Percentiles rank a stretch among this genome's conserved stretches.
Conservation (phyloP, 2,797 vertebrate species). For the Acestrorhynchus altus region DNA sequence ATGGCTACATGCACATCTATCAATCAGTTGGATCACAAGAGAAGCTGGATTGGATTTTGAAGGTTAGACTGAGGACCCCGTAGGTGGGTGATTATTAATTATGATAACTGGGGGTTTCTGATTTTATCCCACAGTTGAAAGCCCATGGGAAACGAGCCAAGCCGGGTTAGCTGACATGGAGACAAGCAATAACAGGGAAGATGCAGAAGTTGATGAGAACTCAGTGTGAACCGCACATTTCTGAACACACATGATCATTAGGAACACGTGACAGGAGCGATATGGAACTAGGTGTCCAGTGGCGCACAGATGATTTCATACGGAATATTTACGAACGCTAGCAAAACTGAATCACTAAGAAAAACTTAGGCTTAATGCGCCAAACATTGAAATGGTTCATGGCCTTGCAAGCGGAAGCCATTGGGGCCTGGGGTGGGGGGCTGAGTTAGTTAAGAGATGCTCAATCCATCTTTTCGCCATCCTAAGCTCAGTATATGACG, state of each 20-base stretch:
- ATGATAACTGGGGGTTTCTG: slow-evolving; percentile 65
- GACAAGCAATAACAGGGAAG: slow-evolving; percentile 52
- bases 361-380: not conserved
- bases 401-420: not conserved
- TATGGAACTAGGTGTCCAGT: slow-evolving; percentile 2
- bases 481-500: slow-evolving; percentile 50
- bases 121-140: slow-evolving; percentile 59
- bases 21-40: slow-evolving; percentile 50
- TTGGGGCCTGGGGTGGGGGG: slow-evolving; percentile 1
- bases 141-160: slow-evolving; percentile 52
- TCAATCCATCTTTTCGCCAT: slow-evolving; percentile 51
- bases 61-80: slow-evolving; percentile 57
- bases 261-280: slow-evolving; percentile 1
- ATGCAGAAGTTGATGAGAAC: slow-evolving; percentile 49
- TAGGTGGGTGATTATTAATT: slow-evolving; percentile 69
- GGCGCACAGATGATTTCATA: not conserved
- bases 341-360: not conserved
- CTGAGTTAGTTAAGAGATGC: slow-evolving; percentile 34
- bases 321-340: not conserved
- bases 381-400: not conserved
- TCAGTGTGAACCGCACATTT: slow-evolving; percentile 2
- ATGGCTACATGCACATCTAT: slow-evolving; percentile 48
- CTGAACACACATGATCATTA: slow-evolving; percentile 35
- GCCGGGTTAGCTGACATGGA: slow-evolving; percentile 49
- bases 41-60: slow-evolving; percentile 56